Conservation (phyloP, 2,113 vertebrate genomes). For the Malurus melanocephalus region DNA sequence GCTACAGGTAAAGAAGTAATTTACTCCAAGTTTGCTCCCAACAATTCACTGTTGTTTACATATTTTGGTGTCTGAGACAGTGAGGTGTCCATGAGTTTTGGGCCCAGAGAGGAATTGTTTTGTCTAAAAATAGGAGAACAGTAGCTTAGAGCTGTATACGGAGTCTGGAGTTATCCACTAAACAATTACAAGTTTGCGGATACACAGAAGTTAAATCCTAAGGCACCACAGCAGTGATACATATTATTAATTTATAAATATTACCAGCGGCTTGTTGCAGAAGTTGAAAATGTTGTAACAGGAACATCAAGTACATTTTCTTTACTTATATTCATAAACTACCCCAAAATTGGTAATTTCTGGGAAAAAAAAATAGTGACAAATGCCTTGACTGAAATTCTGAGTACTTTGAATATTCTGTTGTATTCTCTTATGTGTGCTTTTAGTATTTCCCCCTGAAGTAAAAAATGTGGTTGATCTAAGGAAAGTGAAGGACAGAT, state of each 20-base stretch:
- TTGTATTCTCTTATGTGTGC: background rate
- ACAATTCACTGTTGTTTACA: no score
- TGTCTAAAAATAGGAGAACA: no score
- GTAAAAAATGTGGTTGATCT: background rate
- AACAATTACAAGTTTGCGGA: no score
- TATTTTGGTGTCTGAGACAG: no score
- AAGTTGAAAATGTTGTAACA: background rate
- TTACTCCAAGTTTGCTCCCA: no score
- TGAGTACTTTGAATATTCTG: background rate
- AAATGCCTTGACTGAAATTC: background rate
- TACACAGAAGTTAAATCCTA: no score
- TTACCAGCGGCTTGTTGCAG: background rate
- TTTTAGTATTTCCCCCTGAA: background rate
- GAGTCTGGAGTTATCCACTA: no score
- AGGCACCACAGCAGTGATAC: background rate
- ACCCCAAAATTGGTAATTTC: background rate
- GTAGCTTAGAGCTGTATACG: no score
- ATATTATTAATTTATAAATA: background rate
- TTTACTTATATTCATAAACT: background rate
- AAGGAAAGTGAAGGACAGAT: background rate
- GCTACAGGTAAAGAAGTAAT: no score
- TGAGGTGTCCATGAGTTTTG: no score
- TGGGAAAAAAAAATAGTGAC: accelerated
- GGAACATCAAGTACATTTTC: background rate
- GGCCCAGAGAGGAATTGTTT: no score